These are phyloP conservation scores for Hydrocynus forskahlii DNA, from an alignment of 2,797 vertebrate species.

Conservation along the genomic window DNA sequence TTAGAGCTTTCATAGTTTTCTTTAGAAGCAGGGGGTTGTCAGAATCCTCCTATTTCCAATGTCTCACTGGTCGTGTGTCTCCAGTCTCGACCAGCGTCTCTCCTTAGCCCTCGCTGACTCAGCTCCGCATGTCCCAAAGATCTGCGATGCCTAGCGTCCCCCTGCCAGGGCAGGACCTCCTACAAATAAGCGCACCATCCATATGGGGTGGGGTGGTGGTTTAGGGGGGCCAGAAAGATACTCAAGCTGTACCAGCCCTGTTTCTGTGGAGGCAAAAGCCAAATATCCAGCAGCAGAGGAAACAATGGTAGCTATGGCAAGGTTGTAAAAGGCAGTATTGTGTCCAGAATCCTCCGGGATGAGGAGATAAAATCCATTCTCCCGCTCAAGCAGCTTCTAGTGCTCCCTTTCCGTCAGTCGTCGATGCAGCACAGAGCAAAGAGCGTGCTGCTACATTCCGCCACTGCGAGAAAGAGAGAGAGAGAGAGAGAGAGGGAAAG, in stretches of 20 bases:
- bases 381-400: slow-evolving; percentile 67
- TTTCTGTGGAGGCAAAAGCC: neutral
- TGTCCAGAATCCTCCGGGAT: slow-evolving; percentile 29
- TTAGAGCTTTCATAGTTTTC: neutral
- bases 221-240: neutral
- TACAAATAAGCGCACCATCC: slow-evolving; percentile 40
- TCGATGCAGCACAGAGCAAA: slow-evolving; percentile 68
- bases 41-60: slow-evolving; percentile 19
- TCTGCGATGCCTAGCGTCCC: neutral
- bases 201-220: slow-evolving; percentile 4
- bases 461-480: slow-evolving; percentile 55
- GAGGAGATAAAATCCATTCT: slow-evolving; percentile 48
- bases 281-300: slow-evolving; percentile 15
- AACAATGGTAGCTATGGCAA: neutral
- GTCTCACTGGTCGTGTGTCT: neutral
- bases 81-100: slow-evolving; percentile 41
- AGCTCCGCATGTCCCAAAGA: slow-evolving; percentile 58
- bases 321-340: slow-evolving; percentile 29
- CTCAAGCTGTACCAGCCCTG: neutral
- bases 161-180: slow-evolving; percentile 28
- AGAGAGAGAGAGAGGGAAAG: slow-evolving; percentile 42
- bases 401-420: slow-evolving; percentile 61
- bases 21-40: slow-evolving; percentile 18
- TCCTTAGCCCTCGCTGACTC: slow-evolving; percentile 60
- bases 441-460: slow-evolving; percentile 69